Base-by-base conservation (phyloP, 1,140 invertebrate species). In the Drosophila novamexicana region DNA sequence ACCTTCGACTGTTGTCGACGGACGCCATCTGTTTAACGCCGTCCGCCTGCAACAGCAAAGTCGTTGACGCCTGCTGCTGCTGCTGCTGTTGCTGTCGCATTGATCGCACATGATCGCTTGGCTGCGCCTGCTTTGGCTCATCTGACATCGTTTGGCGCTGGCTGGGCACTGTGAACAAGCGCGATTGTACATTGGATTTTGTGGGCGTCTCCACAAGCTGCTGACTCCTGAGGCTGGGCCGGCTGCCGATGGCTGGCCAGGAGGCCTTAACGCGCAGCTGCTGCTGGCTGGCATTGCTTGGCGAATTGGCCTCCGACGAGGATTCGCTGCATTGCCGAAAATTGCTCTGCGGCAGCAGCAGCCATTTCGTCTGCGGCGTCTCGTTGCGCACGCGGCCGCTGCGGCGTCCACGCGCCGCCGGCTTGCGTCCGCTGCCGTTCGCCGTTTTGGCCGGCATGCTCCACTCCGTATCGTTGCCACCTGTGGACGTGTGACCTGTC, bases 321-420 rank as follows among this genome's bases (percentile, higher is more conserved):
- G 82, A 75, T 14, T 79, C 57, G 32, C 82, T 85, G 53, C 53
- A 37, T 1, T 75, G 83, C 1, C 59, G 16, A 7, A 85, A 85
- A 7, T 22, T 69, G 12, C 42, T 42, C 0, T 63, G 53, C 0
- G 82, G 82, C 52, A 42, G 44, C 42, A 85, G 77, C 16, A 85
- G 56, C 83, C 83, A 85, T 49, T 88, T 75, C 8, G 67, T 14
- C 3, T 14, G 9, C 36, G n/a, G 5, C 18, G 8, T 12, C 22
- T 47, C 64, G 6, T 3, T 12, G 37, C 14, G 52, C 1, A 5
- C 9, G 8, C 64, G 10, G 9, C n/a, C 6, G 3, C 4, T 14
- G 7, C 50, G 22, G 14, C 53, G 40, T 7, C 22, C 14, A 6
- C 45, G 32, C 1, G 0, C 29, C 14, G n/a, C 1, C 7, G 37